A percentile compares a stretch with the other conserved stretches of the same genome.
Conservation (phyloP, 2,113 vertebrate species). For the Malurus alboscapulatus region DNA sequence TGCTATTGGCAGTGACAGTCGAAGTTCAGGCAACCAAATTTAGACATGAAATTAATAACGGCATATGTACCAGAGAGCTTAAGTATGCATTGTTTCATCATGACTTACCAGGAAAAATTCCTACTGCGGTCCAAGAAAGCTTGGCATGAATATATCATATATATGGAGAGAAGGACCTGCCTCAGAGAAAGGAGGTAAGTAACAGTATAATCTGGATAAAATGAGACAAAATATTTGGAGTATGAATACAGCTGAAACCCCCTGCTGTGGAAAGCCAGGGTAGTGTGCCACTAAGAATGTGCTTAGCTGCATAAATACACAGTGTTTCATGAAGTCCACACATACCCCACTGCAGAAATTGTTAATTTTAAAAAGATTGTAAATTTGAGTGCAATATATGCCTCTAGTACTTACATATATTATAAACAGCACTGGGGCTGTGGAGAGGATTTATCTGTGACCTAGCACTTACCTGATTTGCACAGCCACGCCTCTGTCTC, state of each 20-base stretch:
- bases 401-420: background rate
- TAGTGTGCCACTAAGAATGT: background rate
- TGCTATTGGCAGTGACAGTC: conserved; percentile 3
- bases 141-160: background rate
- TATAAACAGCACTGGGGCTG: background rate
- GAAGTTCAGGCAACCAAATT: background rate
- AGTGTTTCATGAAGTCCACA: background rate
- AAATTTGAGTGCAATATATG: background rate
- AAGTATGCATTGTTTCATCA: conserved; percentile 8
- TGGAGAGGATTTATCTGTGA: background rate
- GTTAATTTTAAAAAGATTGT: background rate
- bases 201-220: background rate
- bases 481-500: background rate
- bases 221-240: background rate
- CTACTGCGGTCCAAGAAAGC: background rate
- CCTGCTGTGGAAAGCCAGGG: background rate
- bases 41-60: conserved; percentile 47
- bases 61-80: background rate
- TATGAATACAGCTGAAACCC: background rate
- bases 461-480: background rate
- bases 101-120: conserved; percentile 28
- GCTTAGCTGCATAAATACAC: background rate
- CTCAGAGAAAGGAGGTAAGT: background rate
- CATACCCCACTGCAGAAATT: background rate
- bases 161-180: background rate